Evolutionary conservation across 2,797 vertebrate genomes (phyloP).

Genomic region (Silurus lanzhouensis): DNA sequence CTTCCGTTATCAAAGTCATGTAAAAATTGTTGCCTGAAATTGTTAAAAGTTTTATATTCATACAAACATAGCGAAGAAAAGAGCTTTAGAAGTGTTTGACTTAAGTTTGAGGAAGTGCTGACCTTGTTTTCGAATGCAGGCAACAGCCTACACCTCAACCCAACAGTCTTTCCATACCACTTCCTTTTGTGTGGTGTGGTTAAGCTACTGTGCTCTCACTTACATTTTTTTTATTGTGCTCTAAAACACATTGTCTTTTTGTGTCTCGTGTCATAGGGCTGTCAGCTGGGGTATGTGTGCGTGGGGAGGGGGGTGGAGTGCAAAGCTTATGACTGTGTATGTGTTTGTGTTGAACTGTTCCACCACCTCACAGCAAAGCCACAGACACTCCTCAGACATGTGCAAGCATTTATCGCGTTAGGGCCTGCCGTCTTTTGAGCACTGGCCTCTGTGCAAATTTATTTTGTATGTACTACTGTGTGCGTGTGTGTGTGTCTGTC

Average conservation of each 20-base stretch:
- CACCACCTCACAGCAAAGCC: conserved; percentile 53
- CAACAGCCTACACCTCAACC: conserved; percentile 63
- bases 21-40: neutral
- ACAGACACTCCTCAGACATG: conserved; percentile 53
- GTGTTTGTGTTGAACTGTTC: conserved; percentile 41
- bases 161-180: conserved; percentile 68
- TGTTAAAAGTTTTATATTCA: neutral
- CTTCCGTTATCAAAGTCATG: neutral
- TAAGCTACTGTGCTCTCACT: conserved; percentile 59
- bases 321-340: conserved; percentile 6
- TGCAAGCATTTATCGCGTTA: conserved; percentile 56
- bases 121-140: conserved; percentile 65
- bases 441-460: conserved; percentile 7
- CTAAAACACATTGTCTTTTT: conserved; percentile 57
- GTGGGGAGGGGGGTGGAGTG: conserved; percentile 1
- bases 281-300: conserved; percentile 48
- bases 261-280: conserved; percentile 60
- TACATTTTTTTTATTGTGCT: conserved; percentile 59
- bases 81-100: conserved; percentile 13
- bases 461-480: neutral
- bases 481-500: conserved; percentile 29
- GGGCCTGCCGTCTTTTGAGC: conserved; percentile 45
- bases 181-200: conserved; percentile 67
- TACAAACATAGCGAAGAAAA: neutral
- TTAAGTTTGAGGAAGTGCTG: conserved; percentile 40